A percentile compares a stretch with the other conserved stretches of the same genome.
Conservation (phyloP, 2,797 vertebrate genomes). For the Hapalemur alaotrensis region DNA sequence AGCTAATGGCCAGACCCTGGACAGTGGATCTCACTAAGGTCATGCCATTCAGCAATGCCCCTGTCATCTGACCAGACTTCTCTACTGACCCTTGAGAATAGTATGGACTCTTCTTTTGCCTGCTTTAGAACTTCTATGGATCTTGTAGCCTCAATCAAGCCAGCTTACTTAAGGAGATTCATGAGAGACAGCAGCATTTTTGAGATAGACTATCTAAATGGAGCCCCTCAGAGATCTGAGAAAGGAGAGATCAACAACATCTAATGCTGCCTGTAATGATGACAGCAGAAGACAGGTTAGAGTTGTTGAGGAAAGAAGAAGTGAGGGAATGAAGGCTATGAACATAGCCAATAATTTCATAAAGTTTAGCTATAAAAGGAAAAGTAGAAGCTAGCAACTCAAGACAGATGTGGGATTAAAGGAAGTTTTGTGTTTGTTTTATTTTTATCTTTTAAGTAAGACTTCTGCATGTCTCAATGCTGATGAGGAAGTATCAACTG, state of each 20-base stretch:
- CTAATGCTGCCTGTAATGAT: background rate
- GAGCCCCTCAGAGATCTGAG: background rate
- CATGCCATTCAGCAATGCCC: background rate
- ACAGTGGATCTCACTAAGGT: background rate
- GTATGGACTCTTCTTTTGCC: background rate
- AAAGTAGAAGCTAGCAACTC: background rate
- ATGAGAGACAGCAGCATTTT: background rate
- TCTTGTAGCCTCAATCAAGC: background rate
- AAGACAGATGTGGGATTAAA: background rate
- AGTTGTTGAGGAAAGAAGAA: background rate
- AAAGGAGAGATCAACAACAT: background rate
- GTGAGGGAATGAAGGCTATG: background rate
- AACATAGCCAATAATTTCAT: background rate
- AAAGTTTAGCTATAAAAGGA: background rate
- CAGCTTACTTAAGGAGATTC: background rate
- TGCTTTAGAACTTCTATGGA: background rate
- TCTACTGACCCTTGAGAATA: background rate
- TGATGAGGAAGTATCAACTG: background rate
- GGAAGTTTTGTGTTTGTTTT: background rate
- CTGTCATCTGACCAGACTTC: background rate
- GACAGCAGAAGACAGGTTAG: background rate
- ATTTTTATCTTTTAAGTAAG: constrained; percentile 4
- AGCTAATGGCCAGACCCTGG: background rate
- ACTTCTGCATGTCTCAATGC: background rate
- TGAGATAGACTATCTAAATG: background rate